Percentiles rank a stretch among this genome's conserved stretches.
Evolutionary conservation across 2,888 invertebrate genomes (phyloP).

Genomic region (Patella depressa): DNA sequence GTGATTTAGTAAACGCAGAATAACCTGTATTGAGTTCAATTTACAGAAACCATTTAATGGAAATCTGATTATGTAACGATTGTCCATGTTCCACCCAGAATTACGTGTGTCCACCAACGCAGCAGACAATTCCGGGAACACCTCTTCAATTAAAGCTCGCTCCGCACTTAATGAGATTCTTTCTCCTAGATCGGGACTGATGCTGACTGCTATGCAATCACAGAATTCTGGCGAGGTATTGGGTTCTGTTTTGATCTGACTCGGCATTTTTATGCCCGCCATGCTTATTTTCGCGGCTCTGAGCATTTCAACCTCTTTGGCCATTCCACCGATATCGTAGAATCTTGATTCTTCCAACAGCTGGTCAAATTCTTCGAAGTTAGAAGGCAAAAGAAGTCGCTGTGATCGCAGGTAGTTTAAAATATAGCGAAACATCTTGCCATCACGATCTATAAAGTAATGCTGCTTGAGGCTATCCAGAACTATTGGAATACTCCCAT

Average conservation of each 20-base stretch:
- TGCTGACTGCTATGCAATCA: constrained; percentile 85
- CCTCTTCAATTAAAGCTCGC: constrained; percentile 78
- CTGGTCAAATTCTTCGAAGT: constrained; percentile 89
- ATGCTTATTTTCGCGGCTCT: constrained; percentile 29
- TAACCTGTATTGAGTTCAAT: constrained; percentile 89
- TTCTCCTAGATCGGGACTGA: constrained; percentile 86
- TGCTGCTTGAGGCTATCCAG: constrained; percentile 96
- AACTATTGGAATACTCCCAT: constrained; percentile 94
- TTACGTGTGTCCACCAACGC: constrained; percentile 83
- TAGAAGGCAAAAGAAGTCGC: constrained; percentile 86
- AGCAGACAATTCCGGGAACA: constrained; percentile 76
- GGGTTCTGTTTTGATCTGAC: constrained; percentile 24
- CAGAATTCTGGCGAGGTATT: constrained; percentile 68
- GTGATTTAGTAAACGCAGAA: constrained; percentile 84
- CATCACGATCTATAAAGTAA: constrained; percentile 98
- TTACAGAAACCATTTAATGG: constrained; percentile 91
- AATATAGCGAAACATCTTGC: constrained; percentile 97
- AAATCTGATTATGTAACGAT: constrained; percentile 86
- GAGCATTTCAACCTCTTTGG: constrained; percentile 18
- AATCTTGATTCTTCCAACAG: constrained; percentile 91
- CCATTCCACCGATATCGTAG: constrained; percentile 81
- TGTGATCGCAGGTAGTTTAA: constrained; percentile 96
- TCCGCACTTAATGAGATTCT: constrained; percentile 87
- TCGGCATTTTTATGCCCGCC: constrained; percentile 27
- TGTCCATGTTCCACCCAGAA: constrained; percentile 86